These are phyloP conservation scores for Lochmaea capreae DNA, from an alignment of 2,888 invertebrate species.

Conservation along the genomic window DNA sequence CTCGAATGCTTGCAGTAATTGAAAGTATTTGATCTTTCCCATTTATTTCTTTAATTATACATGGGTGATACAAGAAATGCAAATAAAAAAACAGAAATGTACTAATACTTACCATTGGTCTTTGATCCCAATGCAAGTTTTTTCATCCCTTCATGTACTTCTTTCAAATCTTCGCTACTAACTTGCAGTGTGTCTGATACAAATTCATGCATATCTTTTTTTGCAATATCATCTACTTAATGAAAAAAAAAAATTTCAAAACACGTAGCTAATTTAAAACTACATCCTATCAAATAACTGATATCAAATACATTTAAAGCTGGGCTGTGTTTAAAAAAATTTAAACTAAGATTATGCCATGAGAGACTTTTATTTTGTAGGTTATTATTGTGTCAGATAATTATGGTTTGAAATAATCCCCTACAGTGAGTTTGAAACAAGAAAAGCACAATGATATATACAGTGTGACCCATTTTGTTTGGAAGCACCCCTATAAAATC, in stretches of 20 bases:
- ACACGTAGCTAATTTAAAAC: conserved; percentile 20
- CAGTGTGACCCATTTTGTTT: too few relatives aligned
- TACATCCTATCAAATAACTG: not conserved
- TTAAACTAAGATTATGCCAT: not conserved
- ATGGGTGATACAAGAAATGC: not conserved
- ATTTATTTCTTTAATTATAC: too few relatives aligned
- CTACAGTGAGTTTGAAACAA: not conserved
- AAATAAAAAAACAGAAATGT: conserved; percentile 48
- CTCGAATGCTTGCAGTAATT: too few relatives aligned
- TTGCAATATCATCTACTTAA: conserved; percentile 57
- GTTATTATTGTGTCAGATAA: too few relatives aligned
- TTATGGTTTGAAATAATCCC: too few relatives aligned
- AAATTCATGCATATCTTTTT: conserved; percentile 74
- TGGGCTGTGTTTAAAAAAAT: not conserved
- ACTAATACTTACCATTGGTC: conserved; percentile 66
- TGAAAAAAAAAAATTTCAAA: conserved; percentile 47
- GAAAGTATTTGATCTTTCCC: too few relatives aligned
- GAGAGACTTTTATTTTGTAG: not conserved
- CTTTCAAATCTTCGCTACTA: conserved; percentile 75
- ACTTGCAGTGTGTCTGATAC: conserved; percentile 81
- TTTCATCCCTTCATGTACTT: conserved; percentile 82
- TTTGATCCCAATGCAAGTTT: conserved; percentile 72
- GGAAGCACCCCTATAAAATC: too few relatives aligned
- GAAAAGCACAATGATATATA: not conserved
- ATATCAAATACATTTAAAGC: not conserved